phyloP scores from a whole-genome alignment of 2,888 invertebrate genomes.

The Pecten maximus region DNA sequence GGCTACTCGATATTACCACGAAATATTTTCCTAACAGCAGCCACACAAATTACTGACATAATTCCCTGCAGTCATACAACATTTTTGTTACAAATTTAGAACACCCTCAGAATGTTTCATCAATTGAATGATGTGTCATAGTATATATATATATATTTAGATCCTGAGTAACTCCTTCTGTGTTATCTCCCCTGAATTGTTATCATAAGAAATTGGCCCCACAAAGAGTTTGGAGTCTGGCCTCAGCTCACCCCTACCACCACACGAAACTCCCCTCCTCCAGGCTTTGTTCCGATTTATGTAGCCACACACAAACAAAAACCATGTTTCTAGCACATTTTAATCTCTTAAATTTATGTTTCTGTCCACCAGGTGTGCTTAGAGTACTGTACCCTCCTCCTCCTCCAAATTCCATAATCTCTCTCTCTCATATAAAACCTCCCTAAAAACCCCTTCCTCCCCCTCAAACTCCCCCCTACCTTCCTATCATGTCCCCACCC shows the following conservation, averaged over 20 bases:
- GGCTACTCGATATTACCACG: neutral
- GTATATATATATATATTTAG: neutral
- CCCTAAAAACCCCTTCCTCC: neutral
- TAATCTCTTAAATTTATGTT: conserved; percentile 33
- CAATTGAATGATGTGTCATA: neutral
- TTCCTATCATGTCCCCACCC: neutral
- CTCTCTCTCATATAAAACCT: neutral
- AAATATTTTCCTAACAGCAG: neutral
- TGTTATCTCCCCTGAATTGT: neutral
- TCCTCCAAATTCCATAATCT: neutral
- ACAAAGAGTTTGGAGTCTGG: neutral
- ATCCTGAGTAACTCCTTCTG: neutral
- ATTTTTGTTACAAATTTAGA: neutral
- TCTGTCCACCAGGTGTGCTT: conserved; percentile 28
- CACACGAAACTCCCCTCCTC: neutral
- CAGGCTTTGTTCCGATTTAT: neutral
- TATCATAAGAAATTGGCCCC: conserved; percentile 11
- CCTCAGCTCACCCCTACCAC: neutral
- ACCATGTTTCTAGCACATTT: conserved; percentile 27
- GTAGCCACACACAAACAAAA: conserved; percentile 35
- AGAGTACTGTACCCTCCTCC: neutral
- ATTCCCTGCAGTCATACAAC: neutral
- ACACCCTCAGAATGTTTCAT: neutral
- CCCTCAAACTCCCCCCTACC: neutral
- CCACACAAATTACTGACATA: too few relatives aligned